Percentiles rank a stretch among this genome's conserved stretches.
phyloP scores from a whole-genome alignment of 1,140 invertebrate genomes.

The Neodiprion fabricii region DNA sequence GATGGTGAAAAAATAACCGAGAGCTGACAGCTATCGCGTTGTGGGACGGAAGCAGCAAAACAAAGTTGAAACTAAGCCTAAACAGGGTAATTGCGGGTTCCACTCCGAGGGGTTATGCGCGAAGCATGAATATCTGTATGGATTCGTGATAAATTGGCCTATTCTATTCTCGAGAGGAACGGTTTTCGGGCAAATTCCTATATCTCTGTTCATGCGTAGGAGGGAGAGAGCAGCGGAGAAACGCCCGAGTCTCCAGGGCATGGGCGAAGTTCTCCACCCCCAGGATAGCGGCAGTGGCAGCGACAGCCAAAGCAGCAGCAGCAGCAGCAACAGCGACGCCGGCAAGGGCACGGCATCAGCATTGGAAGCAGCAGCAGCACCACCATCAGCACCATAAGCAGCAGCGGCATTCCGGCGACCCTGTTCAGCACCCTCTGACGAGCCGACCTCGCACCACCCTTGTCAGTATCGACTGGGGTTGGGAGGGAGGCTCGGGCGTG shows the following conservation, averaged over 20 bases:
- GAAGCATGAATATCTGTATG: background rate
- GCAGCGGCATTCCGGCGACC: background rate
- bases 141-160: background rate
- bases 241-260: background rate
- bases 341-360: no score
- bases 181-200: conserved; percentile 1
- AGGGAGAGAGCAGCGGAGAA: background rate
- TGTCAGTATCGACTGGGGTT: conserved; percentile 58
- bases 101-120: background rate
- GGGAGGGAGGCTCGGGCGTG: conserved; percentile 42
- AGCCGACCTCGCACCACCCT: conserved; percentile 56
- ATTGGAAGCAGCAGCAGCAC: no score
- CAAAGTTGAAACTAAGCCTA: background rate
- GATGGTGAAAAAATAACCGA: no score
- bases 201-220: conserved; percentile 1
- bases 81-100: background rate
- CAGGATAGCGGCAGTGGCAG: background rate
- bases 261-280: background rate
- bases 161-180: background rate
- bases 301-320: background rate
- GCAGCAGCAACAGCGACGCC: no score
- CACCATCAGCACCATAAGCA: background rate
- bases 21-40: background rate
- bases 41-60: background rate
- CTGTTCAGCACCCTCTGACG: conserved; percentile 56